Evolutionary conservation across 2,113 vertebrate genomes (phyloP), one percentile per base, ranked within the genome.

Genomic region (Salminus brasiliensis): DNA sequence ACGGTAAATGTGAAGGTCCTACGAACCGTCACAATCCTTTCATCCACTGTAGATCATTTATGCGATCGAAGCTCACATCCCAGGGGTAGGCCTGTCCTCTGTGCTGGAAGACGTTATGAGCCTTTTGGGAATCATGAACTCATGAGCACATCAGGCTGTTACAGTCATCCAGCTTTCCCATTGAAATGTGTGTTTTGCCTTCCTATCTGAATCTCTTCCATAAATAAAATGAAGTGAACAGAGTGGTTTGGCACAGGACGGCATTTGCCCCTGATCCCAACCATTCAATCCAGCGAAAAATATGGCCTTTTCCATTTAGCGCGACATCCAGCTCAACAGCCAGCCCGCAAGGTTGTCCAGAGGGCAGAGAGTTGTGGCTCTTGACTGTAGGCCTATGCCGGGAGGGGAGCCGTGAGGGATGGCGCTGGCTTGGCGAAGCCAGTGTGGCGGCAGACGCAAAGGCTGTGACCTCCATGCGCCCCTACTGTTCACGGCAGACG

Each of bases 311-410:
- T 53, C 21, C 47, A n/a, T 65, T 62, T 53, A 73, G 43, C 11
- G 29, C 82, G 75, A 82, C 71, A 76, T 73, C 43, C 57, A 69
- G 63, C 52, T 63, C 39, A 73, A 71, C 73, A 81, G 65, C 63
- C 41, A 59, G 67, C 32, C 63, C 27, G 18, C 70, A 76, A 71
- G 81, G 81, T 79, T 83, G 73, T 67, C 75, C 67, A 79, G 68
- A 75, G 74, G 79, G 67, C 52, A 66, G 72, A 13, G 45, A 47
- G 34, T 41, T 41, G 15, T 70, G 71, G 39, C 70, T 29, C n/a
- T 47, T 12, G 45, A 49, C 45, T 59, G 30, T 29, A 76, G 39
- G 41, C 52, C 63, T 57, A 23, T 13, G 23, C 43, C 43, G 66
- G 76, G 76, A 47, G 75, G 63, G 41, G 55, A 74, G 27, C 70